These are phyloP conservation scores for Stenopsyche tienmushanensis DNA, from an alignment of 1,140 invertebrate genomes.

Conservation along the genomic window DNA sequence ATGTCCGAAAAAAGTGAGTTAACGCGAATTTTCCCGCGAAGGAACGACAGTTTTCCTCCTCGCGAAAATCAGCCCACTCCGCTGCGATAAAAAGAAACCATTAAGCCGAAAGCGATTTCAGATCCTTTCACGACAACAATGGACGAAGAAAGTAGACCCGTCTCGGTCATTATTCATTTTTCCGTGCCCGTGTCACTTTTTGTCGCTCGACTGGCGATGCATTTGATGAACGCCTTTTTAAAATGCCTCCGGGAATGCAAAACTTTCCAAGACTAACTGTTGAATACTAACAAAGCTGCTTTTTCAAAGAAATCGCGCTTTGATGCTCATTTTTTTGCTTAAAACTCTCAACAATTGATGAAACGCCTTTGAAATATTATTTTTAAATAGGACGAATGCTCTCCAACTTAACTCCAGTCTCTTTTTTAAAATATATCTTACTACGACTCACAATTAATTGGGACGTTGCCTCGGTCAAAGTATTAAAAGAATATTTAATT, in stretches of 20 bases:
- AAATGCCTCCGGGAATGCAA: not conserved
- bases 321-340: not conserved
- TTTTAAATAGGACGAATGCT: too few relatives aligned
- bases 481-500: too few relatives aligned
- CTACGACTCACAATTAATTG: too few relatives aligned
- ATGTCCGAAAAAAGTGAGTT: constrained; percentile 7
- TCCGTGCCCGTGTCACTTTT: constrained; percentile 33
- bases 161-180: constrained; percentile 39
- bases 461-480: too few relatives aligned
- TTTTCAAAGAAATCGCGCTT: not conserved
- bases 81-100: constrained; percentile 17
- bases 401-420: too few relatives aligned
- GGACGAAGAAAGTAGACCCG: constrained; percentile 22
- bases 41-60: not conserved
- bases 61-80: not conserved
- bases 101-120: constrained; percentile 29
- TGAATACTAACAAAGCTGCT: not conserved
- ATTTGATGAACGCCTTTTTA: constrained; percentile 18
- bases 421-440: too few relatives aligned
- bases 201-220: constrained; percentile 29
- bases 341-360: too few relatives aligned
- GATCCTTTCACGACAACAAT: constrained; percentile 36
- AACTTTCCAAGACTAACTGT: not conserved
- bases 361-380: too few relatives aligned
- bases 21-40: not conserved